These are phyloP conservation scores for Anguilla anguilla DNA, from an alignment of 2,797 vertebrate genomes.

Conservation along the genomic window DNA sequence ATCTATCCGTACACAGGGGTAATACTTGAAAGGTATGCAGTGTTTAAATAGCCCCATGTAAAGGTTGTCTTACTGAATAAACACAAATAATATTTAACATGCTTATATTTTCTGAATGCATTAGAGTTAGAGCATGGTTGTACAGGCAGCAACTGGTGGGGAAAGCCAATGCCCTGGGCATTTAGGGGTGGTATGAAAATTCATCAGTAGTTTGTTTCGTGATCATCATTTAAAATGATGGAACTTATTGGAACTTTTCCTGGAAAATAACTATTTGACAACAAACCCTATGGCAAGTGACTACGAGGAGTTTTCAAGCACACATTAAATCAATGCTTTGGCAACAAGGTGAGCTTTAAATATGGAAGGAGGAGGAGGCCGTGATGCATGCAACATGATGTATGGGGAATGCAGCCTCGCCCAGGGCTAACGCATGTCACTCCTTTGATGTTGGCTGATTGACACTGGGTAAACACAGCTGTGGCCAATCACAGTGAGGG, in stretches of 20 bases:
- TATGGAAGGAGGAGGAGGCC: background rate
- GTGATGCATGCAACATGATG: background rate
- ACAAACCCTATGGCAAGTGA: background rate
- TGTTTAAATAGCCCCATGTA: background rate
- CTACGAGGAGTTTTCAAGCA: background rate
- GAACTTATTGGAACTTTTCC: background rate
- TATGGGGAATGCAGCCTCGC: background rate
- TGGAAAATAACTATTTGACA: background rate
- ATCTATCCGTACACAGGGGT: background rate
- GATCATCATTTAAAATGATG: background rate
- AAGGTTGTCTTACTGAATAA: background rate
- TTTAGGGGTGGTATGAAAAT: background rate
- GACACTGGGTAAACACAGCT: background rate
- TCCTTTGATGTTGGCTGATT: slow-evolving; percentile 10
- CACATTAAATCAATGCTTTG: background rate
- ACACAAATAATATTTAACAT: background rate
- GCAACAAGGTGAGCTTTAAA: background rate
- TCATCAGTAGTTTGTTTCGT: background rate
- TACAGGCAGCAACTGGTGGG: background rate
- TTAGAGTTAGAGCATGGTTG: background rate
- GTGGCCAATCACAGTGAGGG: slow-evolving; percentile 3
- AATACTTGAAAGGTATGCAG: background rate
- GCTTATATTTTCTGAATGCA: background rate
- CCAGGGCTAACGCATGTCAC: background rate
- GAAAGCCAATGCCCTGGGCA: background rate